A percentile compares a stretch with the other conserved stretches of the same genome.
phyloP scores from a whole-genome alignment of 2,113 vertebrate species.

The Silurus asotus region DNA sequence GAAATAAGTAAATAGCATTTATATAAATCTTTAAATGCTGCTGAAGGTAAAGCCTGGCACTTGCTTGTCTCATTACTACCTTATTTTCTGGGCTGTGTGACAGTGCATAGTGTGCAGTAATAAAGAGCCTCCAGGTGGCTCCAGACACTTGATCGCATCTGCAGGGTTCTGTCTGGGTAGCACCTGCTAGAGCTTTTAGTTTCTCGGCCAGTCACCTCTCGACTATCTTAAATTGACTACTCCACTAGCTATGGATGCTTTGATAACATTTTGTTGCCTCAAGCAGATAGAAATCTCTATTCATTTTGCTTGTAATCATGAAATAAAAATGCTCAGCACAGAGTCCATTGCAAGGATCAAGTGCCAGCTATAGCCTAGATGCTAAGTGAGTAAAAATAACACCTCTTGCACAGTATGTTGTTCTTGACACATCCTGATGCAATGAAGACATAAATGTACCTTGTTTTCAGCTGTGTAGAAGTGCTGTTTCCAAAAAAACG shows the following conservation, averaged over 20 bases:
- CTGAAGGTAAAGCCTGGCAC: too few relatives aligned
- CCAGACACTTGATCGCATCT: slow-evolving; percentile 3
- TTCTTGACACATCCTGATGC: neutral
- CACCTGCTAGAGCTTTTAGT: slow-evolving; percentile 4
- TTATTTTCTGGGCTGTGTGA: neutral
- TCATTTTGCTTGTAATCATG: neutral
- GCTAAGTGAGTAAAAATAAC: neutral
- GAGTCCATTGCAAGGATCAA: neutral
- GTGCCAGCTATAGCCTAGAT: neutral
- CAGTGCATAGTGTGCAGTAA: neutral
- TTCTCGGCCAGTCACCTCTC: neutral
- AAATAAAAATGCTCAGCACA: neutral
- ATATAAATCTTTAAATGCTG: neutral
- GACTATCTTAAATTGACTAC: neutral
- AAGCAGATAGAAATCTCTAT: neutral
- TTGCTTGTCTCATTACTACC: neutral
- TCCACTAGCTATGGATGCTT: neutral
- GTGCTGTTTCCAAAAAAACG: neutral
- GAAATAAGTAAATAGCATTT: neutral
- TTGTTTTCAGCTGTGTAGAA: neutral
- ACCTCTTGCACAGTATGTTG: neutral
- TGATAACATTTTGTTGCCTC: neutral
- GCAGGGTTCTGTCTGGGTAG: slow-evolving; percentile 6
- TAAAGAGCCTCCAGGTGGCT: neutral
- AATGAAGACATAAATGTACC: neutral